These are phyloP conservation scores for Parnassius glacialis DNA, from an alignment of 2,888 invertebrate genomes.

Conservation along the genomic window DNA sequence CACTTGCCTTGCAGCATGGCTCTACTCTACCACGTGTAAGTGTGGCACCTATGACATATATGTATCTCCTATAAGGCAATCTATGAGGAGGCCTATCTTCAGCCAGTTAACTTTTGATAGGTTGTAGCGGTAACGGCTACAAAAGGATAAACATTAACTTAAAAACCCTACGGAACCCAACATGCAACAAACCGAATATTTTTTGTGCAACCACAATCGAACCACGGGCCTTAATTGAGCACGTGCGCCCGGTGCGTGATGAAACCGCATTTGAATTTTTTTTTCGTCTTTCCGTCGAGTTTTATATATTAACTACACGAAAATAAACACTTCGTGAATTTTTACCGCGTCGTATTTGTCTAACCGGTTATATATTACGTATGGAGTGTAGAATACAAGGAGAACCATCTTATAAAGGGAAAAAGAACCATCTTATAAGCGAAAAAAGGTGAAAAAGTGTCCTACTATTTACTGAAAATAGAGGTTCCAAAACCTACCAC, in stretches of 20 bases:
- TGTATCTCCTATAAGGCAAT: too few relatives aligned
- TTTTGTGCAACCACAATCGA: slow-evolving; percentile 13
- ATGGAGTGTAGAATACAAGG: too few relatives aligned
- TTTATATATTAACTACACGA: background rate
- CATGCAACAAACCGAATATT: background rate
- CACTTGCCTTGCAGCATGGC: too few relatives aligned
- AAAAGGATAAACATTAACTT: background rate
- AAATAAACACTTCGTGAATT: background rate
- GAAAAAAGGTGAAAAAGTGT: too few relatives aligned
- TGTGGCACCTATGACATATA: too few relatives aligned
- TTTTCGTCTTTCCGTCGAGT: background rate
- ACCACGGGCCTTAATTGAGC: slow-evolving; percentile 32
- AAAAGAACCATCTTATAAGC: too few relatives aligned
- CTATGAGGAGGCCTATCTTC: too few relatives aligned
- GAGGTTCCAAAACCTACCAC: too few relatives aligned
- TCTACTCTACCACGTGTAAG: too few relatives aligned
- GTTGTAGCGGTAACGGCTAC: background rate
- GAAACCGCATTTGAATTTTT: slow-evolving; percentile 24
- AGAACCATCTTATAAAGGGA: too few relatives aligned
- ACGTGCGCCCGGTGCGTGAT: slow-evolving; percentile 36
- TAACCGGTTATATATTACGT: background rate
- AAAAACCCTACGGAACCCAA: slow-evolving; percentile 11
- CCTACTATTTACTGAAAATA: too few relatives aligned
- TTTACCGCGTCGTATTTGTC: background rate
- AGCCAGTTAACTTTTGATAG: too few relatives aligned